Conservation (phyloP, 2,113 vertebrate genomes). For the Oncorhynchus gorbuscha region DNA sequence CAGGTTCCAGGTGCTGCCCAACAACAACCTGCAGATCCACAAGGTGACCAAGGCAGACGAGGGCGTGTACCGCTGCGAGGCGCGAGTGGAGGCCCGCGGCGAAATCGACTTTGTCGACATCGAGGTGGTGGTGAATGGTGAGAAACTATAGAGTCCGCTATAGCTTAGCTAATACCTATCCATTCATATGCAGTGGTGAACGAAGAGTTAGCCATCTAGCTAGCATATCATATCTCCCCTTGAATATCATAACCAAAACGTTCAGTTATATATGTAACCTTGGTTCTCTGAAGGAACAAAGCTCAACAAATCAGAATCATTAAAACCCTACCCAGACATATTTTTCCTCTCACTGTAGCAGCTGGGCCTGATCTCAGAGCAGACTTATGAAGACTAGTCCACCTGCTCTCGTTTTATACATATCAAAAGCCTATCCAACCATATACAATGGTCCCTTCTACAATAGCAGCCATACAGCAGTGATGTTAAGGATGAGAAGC, state of each 20-base stretch:
- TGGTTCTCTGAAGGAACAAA: too few relatives aligned
- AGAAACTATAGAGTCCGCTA: constrained; percentile 49
- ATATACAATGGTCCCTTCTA: neutral
- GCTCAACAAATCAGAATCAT: too few relatives aligned
- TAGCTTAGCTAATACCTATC: neutral
- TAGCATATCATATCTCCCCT: too few relatives aligned
- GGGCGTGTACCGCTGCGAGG: constrained; percentile 95
- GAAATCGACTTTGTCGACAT: constrained; percentile 98
- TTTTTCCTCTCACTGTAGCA: too few relatives aligned
- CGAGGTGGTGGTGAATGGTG: constrained; percentile 93
- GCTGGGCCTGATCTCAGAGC: too few relatives aligned
- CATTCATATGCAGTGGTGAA: neutral
- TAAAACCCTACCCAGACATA: too few relatives aligned
- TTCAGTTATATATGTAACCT: too few relatives aligned
- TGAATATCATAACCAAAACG: too few relatives aligned
- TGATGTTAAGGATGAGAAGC: neutral
- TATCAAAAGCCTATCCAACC: neutral
- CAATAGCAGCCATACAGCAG: neutral
- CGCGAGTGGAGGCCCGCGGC: constrained; percentile 93
- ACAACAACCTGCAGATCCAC: constrained; percentile 94
- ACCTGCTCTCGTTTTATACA: too few relatives aligned
- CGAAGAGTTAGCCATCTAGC: too few relatives aligned
- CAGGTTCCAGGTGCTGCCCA: constrained; percentile 85
- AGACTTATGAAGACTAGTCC: too few relatives aligned
- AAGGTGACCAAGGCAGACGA: constrained; percentile 94